Conservation (phyloP, 1,140 invertebrate species). For the Pygmarrhopalites habei region DNA sequence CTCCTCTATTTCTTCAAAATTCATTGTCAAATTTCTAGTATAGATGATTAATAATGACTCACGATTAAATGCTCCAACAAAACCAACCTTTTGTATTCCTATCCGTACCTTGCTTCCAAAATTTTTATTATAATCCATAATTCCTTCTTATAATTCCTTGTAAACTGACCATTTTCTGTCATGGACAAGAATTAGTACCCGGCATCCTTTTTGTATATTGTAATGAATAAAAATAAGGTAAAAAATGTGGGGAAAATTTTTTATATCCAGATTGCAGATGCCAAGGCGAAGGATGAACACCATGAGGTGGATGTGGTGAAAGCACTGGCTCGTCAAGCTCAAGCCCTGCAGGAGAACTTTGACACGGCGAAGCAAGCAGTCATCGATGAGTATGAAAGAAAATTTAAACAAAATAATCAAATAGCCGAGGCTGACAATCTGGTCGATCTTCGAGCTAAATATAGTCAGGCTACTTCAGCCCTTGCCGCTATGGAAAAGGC, state of each 20-base stretch:
- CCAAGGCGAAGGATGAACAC: conserved; percentile 13
- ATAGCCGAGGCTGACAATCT: conserved; percentile 23
- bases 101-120: background rate
- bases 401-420: conserved; percentile 6
- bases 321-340: conserved; percentile 22
- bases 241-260: too few relatives aligned
- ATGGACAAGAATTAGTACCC: too few relatives aligned
- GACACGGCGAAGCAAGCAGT: conserved; percentile 14
- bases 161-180: too few relatives aligned
- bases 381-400: conserved; percentile 21
- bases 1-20: too few relatives aligned
- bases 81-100: background rate
- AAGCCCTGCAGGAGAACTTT: conserved; percentile 22
- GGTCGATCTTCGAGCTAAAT: conserved; percentile 30
- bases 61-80: too few relatives aligned
- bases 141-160: too few relatives aligned
- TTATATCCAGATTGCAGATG: conserved; percentile 22
- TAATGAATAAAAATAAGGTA: too few relatives aligned
- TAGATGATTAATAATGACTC: too few relatives aligned
- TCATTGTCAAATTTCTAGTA: too few relatives aligned
- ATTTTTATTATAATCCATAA: too few relatives aligned
- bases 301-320: conserved; percentile 23
- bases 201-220: too few relatives aligned
- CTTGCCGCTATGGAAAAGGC: conserved; percentile 30
- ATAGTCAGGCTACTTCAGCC: conserved; percentile 26